Base-by-base conservation (phyloP, 2,113 vertebrate species). In the Serilophus lunatus region DNA sequence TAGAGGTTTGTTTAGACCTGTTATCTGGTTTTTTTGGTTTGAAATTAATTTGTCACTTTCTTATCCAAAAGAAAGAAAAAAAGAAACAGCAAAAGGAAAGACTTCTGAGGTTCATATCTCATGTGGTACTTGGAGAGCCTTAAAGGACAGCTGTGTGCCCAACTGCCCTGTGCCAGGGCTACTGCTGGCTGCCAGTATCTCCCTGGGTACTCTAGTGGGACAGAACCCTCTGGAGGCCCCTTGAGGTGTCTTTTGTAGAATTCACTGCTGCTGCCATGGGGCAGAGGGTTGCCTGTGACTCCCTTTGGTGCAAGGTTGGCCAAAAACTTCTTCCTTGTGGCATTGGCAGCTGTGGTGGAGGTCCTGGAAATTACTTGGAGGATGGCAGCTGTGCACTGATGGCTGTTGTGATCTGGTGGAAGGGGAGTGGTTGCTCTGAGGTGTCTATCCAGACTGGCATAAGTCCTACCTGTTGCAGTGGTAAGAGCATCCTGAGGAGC, bases 1-100 rank as follows among this genome's bases (percentile, higher is more conserved):
- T 97, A 97, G 97, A 97, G 95, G 95, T 98, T 97, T 96, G 97
- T 97, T 97, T 98, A 98, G 97, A 96, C 97, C 96, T 97, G 96
- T 94, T 97, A 87, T 40, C 95, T 96, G 44, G 75, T 95, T 96
- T 86, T 71, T 90, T 72, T n/a, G 18, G 92, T 96, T 96, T 92
- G 79, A 75, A 95, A 94, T 97, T 96, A 93, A 96, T 97, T 93
- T 95, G 96, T 97, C 97, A 92, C 95, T 96, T 94, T 92, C 63
- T 97, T 3, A 82, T 95, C 96, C 71, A 88, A 86, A 92, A 88
- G n/a, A 25, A 53, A 72, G 50, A 54, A 42, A 53, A 51, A 49
- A 91, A 70, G 9, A 71, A 83, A 72, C 79, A 82, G 61, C 70
- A 97, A 95, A 92, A 85, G 78, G 82, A 72, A 96, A 93, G 96